phyloP scores from a whole-genome alignment of 2,797 vertebrate genomes.

The Danionella dracula region DNA sequence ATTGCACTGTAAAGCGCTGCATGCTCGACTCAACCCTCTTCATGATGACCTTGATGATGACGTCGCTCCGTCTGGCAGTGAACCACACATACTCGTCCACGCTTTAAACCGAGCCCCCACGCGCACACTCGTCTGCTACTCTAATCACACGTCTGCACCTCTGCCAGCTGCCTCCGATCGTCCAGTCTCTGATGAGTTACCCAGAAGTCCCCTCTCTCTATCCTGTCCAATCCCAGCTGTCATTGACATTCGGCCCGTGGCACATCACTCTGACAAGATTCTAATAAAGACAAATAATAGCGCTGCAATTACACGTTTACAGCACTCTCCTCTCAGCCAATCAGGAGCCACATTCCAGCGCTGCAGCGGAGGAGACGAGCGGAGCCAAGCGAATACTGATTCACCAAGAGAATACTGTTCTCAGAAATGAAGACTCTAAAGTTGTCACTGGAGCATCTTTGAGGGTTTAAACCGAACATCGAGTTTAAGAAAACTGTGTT shows the following conservation, averaged over 20 bases:
- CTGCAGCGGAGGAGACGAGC: constrained; percentile 44
- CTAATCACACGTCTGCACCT: constrained; percentile 29
- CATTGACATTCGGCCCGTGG: constrained; percentile 63
- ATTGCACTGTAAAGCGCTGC: no score
- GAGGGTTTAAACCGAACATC: no score
- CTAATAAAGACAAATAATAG: constrained; percentile 79
- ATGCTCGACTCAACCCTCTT: no score
- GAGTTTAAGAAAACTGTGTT: no score
- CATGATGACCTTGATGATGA: constrained; percentile 10
- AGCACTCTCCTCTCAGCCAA: constrained; percentile 60
- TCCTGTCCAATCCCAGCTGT: constrained; percentile 41
- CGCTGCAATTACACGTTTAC: constrained; percentile 65
- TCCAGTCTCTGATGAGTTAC: constrained; percentile 28
- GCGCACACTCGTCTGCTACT: constrained; percentile 14
- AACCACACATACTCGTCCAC: not conserved
- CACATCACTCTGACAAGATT: constrained; percentile 69
- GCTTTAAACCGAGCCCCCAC: not conserved
- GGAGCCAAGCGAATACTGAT: constrained; percentile 61
- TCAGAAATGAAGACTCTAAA: no score
- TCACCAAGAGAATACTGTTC: no score
- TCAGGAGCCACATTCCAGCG: constrained; percentile 59
- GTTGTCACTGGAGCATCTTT: no score
- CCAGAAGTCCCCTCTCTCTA: constrained; percentile 27
- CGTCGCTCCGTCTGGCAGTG: not conserved
- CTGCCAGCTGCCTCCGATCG: constrained; percentile 20